Conservation (phyloP, 2,888 invertebrate species). For the Rotaria macrura region DNA sequence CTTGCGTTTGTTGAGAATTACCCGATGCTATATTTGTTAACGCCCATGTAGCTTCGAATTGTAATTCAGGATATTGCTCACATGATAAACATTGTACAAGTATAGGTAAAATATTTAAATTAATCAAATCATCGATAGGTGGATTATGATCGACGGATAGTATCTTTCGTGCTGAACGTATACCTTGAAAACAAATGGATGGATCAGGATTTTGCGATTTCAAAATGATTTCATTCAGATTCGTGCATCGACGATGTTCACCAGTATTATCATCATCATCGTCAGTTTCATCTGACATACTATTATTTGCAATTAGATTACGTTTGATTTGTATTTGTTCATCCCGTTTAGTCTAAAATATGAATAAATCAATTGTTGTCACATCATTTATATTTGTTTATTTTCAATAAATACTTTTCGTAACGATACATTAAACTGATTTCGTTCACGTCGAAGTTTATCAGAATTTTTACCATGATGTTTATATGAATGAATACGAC, state of each 20-base stretch:
- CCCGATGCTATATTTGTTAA: slow-evolving; percentile 90
- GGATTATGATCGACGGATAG: slow-evolving; percentile 72
- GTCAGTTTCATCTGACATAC: neutral
- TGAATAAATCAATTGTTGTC: neutral
- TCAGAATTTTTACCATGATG: neutral
- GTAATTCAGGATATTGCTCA: slow-evolving; percentile 74
- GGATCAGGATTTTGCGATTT: neutral
- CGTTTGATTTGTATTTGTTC: slow-evolving; percentile 15
- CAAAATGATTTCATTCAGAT: neutral
- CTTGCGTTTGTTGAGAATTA: slow-evolving; percentile 78
- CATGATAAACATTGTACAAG: slow-evolving; percentile 76
- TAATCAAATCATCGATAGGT: slow-evolving; percentile 87
- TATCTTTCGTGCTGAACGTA: neutral
- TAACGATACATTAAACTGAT: slow-evolving; percentile 22
- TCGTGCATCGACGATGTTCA: neutral
- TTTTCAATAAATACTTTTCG: slow-evolving; percentile 17
- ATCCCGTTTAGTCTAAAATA: slow-evolving; percentile 5
- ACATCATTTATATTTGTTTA: no score
- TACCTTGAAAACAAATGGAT: neutral
- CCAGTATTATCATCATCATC: neutral
- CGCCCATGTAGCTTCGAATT: slow-evolving; percentile 96
- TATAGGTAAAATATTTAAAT: slow-evolving; percentile 84
- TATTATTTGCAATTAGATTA: neutral
- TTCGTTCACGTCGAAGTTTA: slow-evolving; percentile 25
- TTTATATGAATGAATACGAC: neutral